A percentile compares a stretch with the other conserved stretches of the same genome.
Conservation (phyloP, 2,797 vertebrate genomes). For the Odontamblyopus rebecca region DNA sequence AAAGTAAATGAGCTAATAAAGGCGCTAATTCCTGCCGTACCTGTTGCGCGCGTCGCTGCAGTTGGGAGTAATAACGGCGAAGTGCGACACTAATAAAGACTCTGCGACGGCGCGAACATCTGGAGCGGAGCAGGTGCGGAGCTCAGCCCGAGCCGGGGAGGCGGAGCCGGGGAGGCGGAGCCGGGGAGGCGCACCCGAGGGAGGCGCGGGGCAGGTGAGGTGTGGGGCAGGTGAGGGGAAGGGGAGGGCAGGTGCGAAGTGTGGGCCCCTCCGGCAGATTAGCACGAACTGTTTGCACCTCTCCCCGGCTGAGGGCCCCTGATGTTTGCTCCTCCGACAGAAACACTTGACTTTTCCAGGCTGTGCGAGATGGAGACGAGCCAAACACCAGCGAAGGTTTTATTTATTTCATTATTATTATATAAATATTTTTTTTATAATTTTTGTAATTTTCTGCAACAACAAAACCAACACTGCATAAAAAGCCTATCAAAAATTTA, state of each 20-base stretch:
- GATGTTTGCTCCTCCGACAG: slow-evolving; percentile 7
- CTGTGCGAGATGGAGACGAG: background rate
- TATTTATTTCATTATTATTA: no score
- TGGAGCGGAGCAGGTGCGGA: slow-evolving; percentile 4
- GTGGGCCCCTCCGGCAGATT: background rate
- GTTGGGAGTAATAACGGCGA: background rate
- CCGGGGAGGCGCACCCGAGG: background rate
- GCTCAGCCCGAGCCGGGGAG: background rate
- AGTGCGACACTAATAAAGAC: background rate
- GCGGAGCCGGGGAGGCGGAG: background rate
- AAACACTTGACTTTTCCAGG: background rate
- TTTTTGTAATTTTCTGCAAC: no score
- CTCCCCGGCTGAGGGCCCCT: background rate
- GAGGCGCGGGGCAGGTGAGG: background rate
- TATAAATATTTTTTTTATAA: no score
- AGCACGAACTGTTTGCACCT: background rate
- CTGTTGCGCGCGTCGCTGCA: background rate
- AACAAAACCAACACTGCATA: no score
- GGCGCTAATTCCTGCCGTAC: background rate
- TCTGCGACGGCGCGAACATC: background rate
- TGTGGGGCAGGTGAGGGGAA: background rate
- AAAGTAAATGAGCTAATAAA: background rate
- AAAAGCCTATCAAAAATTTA: no score
- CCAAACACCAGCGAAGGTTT: no score
- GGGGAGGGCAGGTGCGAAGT: background rate